Evolutionary conservation across 2,888 invertebrate species (phyloP), one percentile per base, ranked within the genome.

Genomic region (Seira sanloemensis): DNA sequence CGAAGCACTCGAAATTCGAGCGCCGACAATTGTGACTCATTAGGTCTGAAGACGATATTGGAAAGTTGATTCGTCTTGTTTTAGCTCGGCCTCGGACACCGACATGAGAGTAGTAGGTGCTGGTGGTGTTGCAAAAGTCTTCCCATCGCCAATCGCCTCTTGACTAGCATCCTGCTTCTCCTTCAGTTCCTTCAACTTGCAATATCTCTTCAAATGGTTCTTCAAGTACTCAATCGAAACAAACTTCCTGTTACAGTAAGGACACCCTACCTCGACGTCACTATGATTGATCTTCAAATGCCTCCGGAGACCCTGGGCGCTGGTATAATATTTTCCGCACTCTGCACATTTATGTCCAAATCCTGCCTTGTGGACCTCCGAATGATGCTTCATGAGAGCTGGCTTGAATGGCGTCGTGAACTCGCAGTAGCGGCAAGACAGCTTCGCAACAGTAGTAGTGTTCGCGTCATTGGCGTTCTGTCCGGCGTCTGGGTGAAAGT

Each of bases 161-260:
- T 65, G n/a, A n/a, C 1, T 1, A 65, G 23, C 18, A 21, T 65
- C 23, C 23, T 21, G 65, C 19, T 24, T 67, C n/a, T 67, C 23
- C 25, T 67, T 12, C 23, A 72, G 23, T 9, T 72, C 1, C 23
- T 75, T 75, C 9, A 75, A 1, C 19, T 75, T 75, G 19, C 75
- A 75, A 23, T 65, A 65, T 0, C 19, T 18, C 19, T 23, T 75
- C 1, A 37, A 16, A 23, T 75, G 75, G 21, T 18, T 23, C n/a
- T 23, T 65, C 75, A 75, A 37, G 58, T 75, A 75, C 16, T 65
- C 58, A 12, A 18, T 21, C 12, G 16, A 23, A 2, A 37, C 19
- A 37, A 65, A 75, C 9, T 5, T 25, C 58, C 23, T 62, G 2
- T n/a, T 24, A 19, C 75, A 75, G 9, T 37, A 21, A 0, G 75